Base-by-base conservation (phyloP, 2,797 vertebrate genomes). In the Bovichtus diacanthus region DNA sequence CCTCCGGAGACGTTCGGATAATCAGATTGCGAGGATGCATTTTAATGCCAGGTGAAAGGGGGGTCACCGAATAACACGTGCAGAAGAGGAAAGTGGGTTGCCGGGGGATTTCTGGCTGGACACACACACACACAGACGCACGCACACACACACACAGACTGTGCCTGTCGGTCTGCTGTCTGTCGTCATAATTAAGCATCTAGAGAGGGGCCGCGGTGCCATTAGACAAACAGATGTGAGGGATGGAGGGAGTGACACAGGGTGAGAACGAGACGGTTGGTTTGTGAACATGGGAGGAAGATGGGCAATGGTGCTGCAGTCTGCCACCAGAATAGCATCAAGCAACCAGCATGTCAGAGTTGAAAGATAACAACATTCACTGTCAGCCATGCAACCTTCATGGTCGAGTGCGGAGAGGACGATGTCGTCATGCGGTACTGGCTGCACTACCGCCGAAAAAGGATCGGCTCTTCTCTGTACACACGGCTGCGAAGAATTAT, bases 111-210 rank as follows among this genome's bases (percentile, higher is more conserved):
- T 70, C 69, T 47, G 34, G 63, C 43, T 41, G 74, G 71, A 56
- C 19, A 19, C 4, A 19, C 15, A 19, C 15, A 15, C 31, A 67
- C 50, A 41, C 51, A 60, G 27, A n/a, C n/a, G n/a, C n/a, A n/a
- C n/a, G n/a, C 69, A 56, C 19, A 19, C 4, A 19, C 15, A 53
- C 29, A 56, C 15, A 63, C 10, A 70, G 8, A 51, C 62, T 11
- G 39, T 74, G 50, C 19, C 76, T 70, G 74, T 56, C 27, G 72
- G 70, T 54, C 70, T 44, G 80, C 21, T 80, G 88, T 83, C 83
- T 74, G 86, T 90, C 84, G 88, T 76, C 74, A 76, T 89, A 87
- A 93, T 85, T 76, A 86, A 85, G 74, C 81, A 83, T 84, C 87
- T 62, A 65, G 81, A 86, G 86, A 90, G 62, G 65, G 54, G 34